Base-by-base conservation (phyloP, 2,888 invertebrate genomes). In the Hemicrepidius hirtus region DNA sequence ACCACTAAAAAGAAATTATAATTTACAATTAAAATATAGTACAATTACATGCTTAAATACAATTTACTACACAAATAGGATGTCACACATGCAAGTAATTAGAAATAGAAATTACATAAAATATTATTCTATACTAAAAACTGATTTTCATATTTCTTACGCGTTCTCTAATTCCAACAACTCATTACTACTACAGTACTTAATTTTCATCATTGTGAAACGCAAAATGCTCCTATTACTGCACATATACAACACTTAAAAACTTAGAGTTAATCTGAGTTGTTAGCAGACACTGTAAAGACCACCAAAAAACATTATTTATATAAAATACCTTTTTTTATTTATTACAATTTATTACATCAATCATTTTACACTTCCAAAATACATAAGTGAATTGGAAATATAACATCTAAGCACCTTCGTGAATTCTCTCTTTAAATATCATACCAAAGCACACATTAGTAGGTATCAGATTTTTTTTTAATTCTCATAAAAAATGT, bases 1-100 rank as follows among this genome's bases (percentile, higher is more conserved):
- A 65, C 18, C 12, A 65, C 50, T 65, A 65, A n/a, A n/a, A n/a
- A 65, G 40, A 65, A 65, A 66, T 20, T 44, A 41, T 66, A 55
- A 41, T 66, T 66, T 66, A 66, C 49, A 50, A 55, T 60, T 40
- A 60, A 60, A 40, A 60, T 60, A 35, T 50, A 65, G 35, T 50
- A 65, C 64, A 65, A 13, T 35, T 65, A 50, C 64, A 65, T 65
- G 64, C 64, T 65, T 65, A 65, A 60, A 63, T 63, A 63, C 63
- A 63, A 18, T 50, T 50, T 46, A 18, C 37, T 60, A 60, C 60
- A 60, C 24, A 41, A 44, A 9, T 37, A 60, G 40, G 32, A 65
- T 50, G 35, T 50, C 49, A 49, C 64, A 37, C 37, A 53, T 37
- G 53, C 50, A 50, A 18, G 24, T 50, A 20, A 10, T 16, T 35